A percentile compares a stretch with the other conserved stretches of the same genome.
These are phyloP conservation scores for Phenacoccus solenopsis DNA, from an alignment of 1,140 invertebrate species.

Conservation along the genomic window DNA sequence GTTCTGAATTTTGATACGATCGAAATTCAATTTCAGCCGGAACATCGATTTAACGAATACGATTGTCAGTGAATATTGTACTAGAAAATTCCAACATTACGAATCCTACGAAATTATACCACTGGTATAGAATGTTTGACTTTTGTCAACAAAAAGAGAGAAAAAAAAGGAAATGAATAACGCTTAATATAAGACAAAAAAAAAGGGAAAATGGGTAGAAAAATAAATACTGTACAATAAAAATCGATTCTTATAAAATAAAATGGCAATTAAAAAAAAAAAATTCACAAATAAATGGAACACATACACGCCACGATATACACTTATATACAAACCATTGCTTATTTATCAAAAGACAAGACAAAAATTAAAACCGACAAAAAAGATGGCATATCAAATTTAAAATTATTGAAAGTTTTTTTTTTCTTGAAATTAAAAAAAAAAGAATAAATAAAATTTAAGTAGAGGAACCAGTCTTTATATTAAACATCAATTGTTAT, in stretches of 20 bases:
- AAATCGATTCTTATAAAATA: not conserved
- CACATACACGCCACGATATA: conserved; percentile 12
- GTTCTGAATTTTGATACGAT: not conserved
- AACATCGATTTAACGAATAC: not conserved
- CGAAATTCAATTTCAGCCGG: not conserved
- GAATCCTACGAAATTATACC: not conserved
- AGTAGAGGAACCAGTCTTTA: conserved; percentile 16
- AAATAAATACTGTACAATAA: not conserved
- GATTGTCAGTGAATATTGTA: not conserved
- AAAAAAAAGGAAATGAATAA: not conserved
- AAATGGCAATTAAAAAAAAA: conserved; percentile 2
- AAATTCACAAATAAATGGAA: conserved; percentile 13
- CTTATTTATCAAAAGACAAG: not conserved
- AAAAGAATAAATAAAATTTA: conserved; percentile 10
- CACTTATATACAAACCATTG: conserved; percentile 6
- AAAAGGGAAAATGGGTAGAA: not conserved
- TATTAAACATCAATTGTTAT: conserved; percentile 7
- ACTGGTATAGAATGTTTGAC: not conserved
- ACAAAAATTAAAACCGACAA: not conserved
- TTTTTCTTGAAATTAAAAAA: conserved; percentile 7
- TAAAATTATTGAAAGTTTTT: not conserved
- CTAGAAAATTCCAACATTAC: not conserved
- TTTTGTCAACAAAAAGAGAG: not conserved
- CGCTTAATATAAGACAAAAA: not conserved
- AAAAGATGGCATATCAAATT: conserved; percentile 8